Evolutionary conservation across 2,888 invertebrate species (phyloP), one percentile per base, ranked within the genome.

Genomic region (Drosophila limbata): DNA sequence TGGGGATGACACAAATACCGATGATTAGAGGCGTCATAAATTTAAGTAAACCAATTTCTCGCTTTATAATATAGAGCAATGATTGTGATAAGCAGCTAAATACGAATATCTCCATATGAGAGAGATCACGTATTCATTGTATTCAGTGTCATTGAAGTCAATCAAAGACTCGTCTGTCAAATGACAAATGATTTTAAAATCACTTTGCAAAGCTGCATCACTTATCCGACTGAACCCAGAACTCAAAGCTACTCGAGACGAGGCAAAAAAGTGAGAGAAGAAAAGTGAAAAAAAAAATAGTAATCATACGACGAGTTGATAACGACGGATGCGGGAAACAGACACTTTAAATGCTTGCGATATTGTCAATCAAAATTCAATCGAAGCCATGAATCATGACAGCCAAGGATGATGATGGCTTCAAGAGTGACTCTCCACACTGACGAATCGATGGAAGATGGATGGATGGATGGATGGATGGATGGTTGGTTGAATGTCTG

Each of bases 291-390:
- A 59, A 64, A 69, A 65, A 3, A 25, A 19, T 19, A 25, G 25
- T 65, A 74, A 71, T 25, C 33, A 44, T 35, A 25, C 15, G 25
- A 25, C 25, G 25, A 25, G 25, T 53, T 64, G 72, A 65, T 63
- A 76, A 69, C 77, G 71, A 72, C 77, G 72, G 64, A 75, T 72
- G 78, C 75, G 83, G 91, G 89, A 91, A 91, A 84, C 88, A 91
- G 89, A 90, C 89, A 90, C 89, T 90, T 90, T 86, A 90, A 91
- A 88, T 84, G 88, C 88, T 89, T 88, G 88, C 90, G 89, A 90
- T 91, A 90, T 90, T 91, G 91, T 91, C 91, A 91, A 91, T 91
- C 91, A 91, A 91, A 90, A 89, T 88, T 90, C 91, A 91, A 91
- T 90, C 86, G 88, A 82, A 81, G 80, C 85, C 87, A 90, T 90